Evolutionary conservation across 2,888 invertebrate genomes (phyloP).

Genomic region (Eurytoma adleriae): DNA sequence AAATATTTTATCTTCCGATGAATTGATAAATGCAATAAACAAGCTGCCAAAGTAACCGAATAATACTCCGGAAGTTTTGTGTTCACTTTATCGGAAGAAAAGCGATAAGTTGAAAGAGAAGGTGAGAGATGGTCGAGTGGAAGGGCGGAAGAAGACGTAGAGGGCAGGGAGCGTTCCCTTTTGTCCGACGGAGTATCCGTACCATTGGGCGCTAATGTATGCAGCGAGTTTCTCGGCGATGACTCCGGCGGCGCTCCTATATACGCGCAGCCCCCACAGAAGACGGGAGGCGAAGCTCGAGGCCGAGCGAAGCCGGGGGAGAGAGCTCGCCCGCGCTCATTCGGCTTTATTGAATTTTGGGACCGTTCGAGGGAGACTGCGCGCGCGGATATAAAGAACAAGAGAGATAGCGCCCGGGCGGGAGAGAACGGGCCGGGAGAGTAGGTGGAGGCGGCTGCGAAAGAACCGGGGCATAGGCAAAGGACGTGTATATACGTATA

Average conservation of each 20-base stretch:
- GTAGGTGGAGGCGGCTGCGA: not conserved
- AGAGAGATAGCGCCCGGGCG: conserved; percentile 54
- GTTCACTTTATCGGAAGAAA: conserved; percentile 13
- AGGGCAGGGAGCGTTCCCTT: conserved; percentile 47
- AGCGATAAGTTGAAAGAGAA: conserved; percentile 8
- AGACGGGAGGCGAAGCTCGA: conserved; percentile 41
- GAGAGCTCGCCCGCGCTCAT: conserved; percentile 66
- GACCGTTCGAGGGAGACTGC: conserved; percentile 67
- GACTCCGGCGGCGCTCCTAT: conserved; percentile 66
- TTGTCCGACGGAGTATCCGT: conserved; percentile 58
- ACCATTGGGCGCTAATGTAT: conserved; percentile 69
- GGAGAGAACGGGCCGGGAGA: not conserved
- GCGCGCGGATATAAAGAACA: conserved; percentile 40
- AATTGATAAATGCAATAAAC: no score
- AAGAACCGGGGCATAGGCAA: conserved; percentile 51
- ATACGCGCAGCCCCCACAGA: conserved; percentile 62
- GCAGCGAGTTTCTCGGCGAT: conserved; percentile 68
- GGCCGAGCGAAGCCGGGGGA: conserved; percentile 56
- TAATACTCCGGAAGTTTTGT: not conserved
- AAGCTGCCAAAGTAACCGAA: no score
- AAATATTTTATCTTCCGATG: no score
- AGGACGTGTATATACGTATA: not conserved
- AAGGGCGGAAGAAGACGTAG: conserved; percentile 37
- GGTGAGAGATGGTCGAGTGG: not conserved
- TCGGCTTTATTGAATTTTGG: conserved; percentile 75